phyloP scores from a whole-genome alignment of 2,113 vertebrate genomes.

The Sorex araneus region DNA sequence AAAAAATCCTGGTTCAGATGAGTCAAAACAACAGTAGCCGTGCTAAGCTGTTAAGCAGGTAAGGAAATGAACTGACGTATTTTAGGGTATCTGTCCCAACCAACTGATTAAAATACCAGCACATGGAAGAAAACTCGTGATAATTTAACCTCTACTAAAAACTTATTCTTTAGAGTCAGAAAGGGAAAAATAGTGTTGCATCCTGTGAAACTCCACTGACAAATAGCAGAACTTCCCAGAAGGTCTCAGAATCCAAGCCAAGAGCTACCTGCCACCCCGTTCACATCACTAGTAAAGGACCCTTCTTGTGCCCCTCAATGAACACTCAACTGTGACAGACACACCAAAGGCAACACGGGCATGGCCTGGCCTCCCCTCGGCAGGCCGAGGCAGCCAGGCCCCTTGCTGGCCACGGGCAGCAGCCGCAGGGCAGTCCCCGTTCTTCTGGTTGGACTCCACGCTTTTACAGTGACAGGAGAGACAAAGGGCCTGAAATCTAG shows the following conservation, averaged over 20 bases:
- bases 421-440: too few species aligned
- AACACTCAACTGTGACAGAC: background rate
- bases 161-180: constrained; percentile 2
- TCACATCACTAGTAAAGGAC: background rate
- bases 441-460: too few species aligned
- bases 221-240: background rate
- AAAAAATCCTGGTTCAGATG: background rate
- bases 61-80: background rate
- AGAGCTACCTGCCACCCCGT: background rate
- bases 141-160: constrained; percentile 16
- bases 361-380: background rate
- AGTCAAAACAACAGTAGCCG: background rate
- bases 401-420: background rate
- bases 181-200: background rate
- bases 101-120: background rate
- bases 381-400: background rate
- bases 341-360: background rate
- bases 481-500: too few species aligned
- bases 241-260: constrained; percentile 18
- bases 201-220: constrained; percentile 6
- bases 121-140: background rate
- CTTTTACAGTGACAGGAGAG: background rate
- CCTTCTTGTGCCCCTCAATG: background rate
- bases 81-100: background rate
- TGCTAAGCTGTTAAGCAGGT: background rate